Conservation (phyloP, 1,140 invertebrate genomes). For the Arion vulgaris region DNA sequence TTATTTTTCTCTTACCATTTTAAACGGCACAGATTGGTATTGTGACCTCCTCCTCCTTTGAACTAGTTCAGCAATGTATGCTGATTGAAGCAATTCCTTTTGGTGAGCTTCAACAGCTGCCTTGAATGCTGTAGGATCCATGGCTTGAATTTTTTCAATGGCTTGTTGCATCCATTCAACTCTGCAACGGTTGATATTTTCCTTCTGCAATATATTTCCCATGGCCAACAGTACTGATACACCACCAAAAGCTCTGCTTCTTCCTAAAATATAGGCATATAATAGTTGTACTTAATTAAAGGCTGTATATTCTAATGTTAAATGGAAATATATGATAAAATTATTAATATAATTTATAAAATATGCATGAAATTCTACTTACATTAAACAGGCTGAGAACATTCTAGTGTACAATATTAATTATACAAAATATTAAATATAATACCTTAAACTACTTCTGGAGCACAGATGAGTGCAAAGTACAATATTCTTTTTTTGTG, state of each 20-base stretch:
- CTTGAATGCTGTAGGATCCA: slow-evolving; percentile 5
- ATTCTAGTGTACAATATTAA: too few relatives aligned
- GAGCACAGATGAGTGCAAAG: too few relatives aligned
- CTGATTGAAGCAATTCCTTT: not conserved
- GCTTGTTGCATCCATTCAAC: slow-evolving; percentile 43
- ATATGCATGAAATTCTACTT: not conserved
- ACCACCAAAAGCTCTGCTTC: slow-evolving; percentile 42
- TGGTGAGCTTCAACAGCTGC: not conserved
- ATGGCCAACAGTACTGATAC: slow-evolving; percentile 43
- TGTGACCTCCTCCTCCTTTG: not conserved
- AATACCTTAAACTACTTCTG: too few relatives aligned
- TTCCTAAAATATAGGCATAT: slow-evolving; percentile 36
- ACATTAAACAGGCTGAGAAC: not conserved
- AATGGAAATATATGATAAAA: not conserved
- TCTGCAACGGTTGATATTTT: slow-evolving; percentile 34
- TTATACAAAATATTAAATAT: too few relatives aligned
- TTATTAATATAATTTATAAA: not conserved
- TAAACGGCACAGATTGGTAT: not conserved
- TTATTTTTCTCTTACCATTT: slow-evolving; percentile 9
- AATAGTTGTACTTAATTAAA: not conserved
- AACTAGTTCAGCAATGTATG: not conserved
- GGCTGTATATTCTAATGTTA: not conserved
- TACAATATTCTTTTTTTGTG: too few relatives aligned
- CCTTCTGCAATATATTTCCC: slow-evolving; percentile 32
- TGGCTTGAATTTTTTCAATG: slow-evolving; percentile 30